These are phyloP conservation scores for Mythimna albipuncta DNA, from an alignment of 2,888 invertebrate genomes.

Conservation along the genomic window DNA sequence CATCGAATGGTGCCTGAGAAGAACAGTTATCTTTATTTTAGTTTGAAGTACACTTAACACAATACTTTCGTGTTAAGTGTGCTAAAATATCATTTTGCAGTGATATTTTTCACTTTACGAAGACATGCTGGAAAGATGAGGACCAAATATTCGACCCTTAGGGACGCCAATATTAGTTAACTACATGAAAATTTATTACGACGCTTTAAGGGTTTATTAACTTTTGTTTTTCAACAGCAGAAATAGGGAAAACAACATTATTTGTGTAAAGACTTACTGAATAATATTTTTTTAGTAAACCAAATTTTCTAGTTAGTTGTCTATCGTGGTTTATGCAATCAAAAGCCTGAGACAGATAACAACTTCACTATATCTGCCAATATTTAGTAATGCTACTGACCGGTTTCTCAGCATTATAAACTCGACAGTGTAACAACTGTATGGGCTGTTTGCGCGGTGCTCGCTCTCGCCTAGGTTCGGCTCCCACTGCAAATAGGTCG, in stretches of 20 bases:
- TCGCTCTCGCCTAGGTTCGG: slow-evolving; percentile 83
- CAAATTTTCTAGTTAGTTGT: not conserved
- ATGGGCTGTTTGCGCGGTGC: slow-evolving; percentile 84
- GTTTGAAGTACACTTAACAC: not conserved
- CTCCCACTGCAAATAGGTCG: slow-evolving; percentile 84
- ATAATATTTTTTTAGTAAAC: not conserved
- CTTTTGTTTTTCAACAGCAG: no score
- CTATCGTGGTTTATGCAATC: not conserved
- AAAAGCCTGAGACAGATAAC: slow-evolving; percentile 1
- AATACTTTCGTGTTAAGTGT: not conserved
- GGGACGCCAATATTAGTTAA: not conserved
- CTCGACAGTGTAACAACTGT: slow-evolving; percentile 91
- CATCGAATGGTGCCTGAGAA: slow-evolving; percentile 91
- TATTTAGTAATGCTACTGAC: slow-evolving; percentile 81
- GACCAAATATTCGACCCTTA: slow-evolving; percentile 9
- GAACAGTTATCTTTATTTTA: not conserved
- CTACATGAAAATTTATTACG: no score
- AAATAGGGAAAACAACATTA: no score
- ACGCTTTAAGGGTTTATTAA: no score
- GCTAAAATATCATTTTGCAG: no score
- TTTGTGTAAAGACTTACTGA: no score
- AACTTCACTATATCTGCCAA: not conserved
- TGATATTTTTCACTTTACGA: no score
- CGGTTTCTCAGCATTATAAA: slow-evolving; percentile 90
- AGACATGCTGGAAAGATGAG: not conserved